Evolutionary conservation across 2,113 vertebrate genomes (phyloP), one percentile per base, ranked within the genome.

Genomic region (Lepus timidus): DNA sequence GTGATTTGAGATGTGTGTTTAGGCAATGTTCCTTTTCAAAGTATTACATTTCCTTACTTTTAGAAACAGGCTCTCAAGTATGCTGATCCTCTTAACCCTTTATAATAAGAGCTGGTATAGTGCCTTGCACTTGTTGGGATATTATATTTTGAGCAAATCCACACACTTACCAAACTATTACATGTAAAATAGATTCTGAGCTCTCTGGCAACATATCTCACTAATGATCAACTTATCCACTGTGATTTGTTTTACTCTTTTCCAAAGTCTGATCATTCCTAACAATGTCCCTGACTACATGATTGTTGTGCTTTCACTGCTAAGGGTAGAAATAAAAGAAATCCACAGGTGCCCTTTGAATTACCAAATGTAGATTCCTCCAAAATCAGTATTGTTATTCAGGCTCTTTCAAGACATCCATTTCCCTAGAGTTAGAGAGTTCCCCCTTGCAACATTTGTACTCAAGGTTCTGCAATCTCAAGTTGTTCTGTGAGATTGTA

Each of bases 21-120:
- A 78, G 74, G 39, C 10, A 17, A 44, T 64, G 33, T 36, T 95
- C 58, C 65, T 90, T 92, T n/a, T 80, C 51, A 14, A 20, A 44
- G 74, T 20, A 44, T 89, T 78, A 71, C 25, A 70, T 82, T 96
- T 87, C 76, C 70, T 75, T 36, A 79, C 36, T 49, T 96, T 64
- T 61, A 75, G 65, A 71, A 91, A 84, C 22, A 88, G 78, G 12
- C 25, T 91, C 22, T 90, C 65, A 36, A 49, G 67, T n/a, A 85
- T 39, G 39, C 27, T 62, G 36, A 62, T 85, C 65, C 14, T 85
- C 58, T 95, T 95, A 93, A 81, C 33, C 5, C 70, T 91, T 87
- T 84, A 17, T 52, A 79, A 36, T 61, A 82, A 22, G 6, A 62
- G 5, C 27, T 64, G 84, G 12, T 22, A 22, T 16, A 58, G 7